Evolutionary conservation across 2,113 vertebrate genomes (phyloP).

Genomic region (Aptenodytes forsteri): DNA sequence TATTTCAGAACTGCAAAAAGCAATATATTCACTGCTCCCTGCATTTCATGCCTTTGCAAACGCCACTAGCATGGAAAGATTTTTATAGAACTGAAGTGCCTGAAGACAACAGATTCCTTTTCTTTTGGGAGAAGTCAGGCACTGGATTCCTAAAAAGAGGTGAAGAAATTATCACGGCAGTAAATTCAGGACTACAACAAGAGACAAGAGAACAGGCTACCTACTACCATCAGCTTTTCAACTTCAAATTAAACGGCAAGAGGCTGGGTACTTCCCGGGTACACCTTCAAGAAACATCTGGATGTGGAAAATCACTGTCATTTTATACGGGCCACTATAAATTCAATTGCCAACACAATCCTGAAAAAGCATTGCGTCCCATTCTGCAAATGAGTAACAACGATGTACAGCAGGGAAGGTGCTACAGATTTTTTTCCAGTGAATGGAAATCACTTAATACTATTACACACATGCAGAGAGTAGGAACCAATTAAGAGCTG

Average conservation of each 20-base stretch:
- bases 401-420: not conserved
- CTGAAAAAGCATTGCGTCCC: not conserved
- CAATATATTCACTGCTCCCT: not conserved
- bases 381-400: not conserved
- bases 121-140: not conserved
- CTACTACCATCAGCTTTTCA: not conserved
- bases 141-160: not conserved
- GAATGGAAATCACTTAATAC: not conserved
- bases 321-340: not conserved
- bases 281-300: not conserved
- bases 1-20: conserved; percentile 7
- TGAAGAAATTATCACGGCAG: not conserved
- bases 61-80: not conserved
- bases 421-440: not conserved
- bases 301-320: not conserved
- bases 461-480: not conserved
- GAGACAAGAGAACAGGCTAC: not conserved
- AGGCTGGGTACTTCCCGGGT: not conserved
- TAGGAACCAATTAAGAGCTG: not conserved
- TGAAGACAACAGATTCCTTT: not conserved
- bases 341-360: not conserved
- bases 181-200: not conserved
- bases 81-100: not conserved
- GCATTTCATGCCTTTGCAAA: not conserved
- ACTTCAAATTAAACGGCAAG: not conserved